Conservation (phyloP, 1,140 invertebrate species). For the Hetaerina americana region DNA sequence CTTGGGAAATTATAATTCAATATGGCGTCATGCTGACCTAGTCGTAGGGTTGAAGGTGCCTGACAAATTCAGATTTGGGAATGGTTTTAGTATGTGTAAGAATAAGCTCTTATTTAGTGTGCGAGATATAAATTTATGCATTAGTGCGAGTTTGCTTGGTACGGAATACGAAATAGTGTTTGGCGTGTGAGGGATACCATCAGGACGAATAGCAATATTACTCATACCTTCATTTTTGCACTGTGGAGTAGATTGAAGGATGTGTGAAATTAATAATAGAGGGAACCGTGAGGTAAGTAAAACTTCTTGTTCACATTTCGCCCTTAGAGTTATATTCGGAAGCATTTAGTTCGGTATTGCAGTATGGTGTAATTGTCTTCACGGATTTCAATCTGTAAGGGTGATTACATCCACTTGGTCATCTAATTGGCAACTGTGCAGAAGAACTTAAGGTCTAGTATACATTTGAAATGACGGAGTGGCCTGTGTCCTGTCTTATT, state of each 20-base stretch:
- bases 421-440: no score
- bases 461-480: no score
- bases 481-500: no score
- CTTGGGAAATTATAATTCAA: not conserved
- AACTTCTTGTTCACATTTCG: not conserved
- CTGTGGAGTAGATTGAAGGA: not conserved
- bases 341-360: no score
- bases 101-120: not conserved
- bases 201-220: not conserved
- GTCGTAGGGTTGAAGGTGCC: not conserved
- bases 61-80: not conserved
- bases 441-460: no score
- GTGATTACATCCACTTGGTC: no score
- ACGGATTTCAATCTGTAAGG: no score
- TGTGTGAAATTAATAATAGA: not conserved
- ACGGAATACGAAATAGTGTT: not conserved
- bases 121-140: not conserved
- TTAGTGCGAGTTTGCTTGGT: not conserved
- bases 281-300: not conserved
- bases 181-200: not conserved
- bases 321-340: no score
- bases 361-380: no score
- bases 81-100: not conserved
- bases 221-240: not conserved
- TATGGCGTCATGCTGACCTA: not conserved